Conservation (phyloP, 2,113 vertebrate genomes). For the Psilopogon haemacephalus region DNA sequence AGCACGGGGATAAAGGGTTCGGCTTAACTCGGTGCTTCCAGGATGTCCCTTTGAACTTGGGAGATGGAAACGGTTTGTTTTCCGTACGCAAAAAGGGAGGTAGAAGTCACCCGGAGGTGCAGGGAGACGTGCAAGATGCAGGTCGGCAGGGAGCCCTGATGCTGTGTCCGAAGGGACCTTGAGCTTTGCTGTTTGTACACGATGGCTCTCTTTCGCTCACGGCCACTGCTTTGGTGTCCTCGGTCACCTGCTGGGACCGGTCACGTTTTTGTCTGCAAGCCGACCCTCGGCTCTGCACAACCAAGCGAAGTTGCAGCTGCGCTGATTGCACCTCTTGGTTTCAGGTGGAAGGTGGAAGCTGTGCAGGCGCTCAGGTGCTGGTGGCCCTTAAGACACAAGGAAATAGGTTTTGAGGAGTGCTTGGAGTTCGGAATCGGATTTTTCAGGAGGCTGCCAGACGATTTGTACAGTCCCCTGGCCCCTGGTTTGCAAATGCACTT, state of each 20-base stretch:
- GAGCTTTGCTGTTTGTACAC: fast-evolving
- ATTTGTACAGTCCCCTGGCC: fast-evolving
- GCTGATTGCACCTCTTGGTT: background rate
- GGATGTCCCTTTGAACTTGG: background rate
- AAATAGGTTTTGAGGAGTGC: background rate
- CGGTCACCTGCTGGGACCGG: background rate
- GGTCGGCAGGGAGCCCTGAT: fast-evolving
- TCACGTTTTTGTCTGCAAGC: fast-evolving
- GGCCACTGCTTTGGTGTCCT: background rate
- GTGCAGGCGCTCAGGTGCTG: background rate
- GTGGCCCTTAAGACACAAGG: background rate
- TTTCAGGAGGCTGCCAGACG: background rate
- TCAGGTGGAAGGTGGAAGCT: background rate
- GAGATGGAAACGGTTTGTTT: background rate
- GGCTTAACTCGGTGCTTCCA: fast-evolving
- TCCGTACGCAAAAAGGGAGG: background rate
- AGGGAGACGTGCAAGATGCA: background rate
- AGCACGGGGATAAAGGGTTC: fast-evolving
- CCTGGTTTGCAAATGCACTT: no score
- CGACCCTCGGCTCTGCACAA: background rate
- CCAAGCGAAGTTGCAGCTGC: background rate
- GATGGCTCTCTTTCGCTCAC: no score
- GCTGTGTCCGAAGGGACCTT: background rate
- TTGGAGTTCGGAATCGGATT: background rate
- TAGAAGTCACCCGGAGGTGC: background rate